Evolutionary conservation across 2,113 vertebrate genomes (phyloP).

Genomic region (Cathartes aura): DNA sequence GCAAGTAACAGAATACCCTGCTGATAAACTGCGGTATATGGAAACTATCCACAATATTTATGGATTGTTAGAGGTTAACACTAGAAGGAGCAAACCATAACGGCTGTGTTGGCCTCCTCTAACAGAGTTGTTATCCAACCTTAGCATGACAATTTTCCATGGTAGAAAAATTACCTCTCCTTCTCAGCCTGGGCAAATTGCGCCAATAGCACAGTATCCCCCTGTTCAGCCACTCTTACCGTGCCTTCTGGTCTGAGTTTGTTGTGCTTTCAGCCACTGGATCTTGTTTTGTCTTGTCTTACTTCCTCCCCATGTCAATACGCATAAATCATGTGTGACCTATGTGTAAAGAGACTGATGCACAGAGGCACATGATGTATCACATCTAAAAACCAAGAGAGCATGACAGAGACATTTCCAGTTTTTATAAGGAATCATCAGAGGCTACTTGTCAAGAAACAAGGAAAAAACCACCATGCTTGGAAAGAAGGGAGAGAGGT

Average conservation of each 20-base stretch:
- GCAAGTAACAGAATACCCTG: neutral
- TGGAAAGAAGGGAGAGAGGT: neutral
- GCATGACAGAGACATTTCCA: neutral
- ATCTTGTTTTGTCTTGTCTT: neutral
- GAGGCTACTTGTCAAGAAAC: neutral
- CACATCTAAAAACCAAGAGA: neutral
- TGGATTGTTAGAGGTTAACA: neutral
- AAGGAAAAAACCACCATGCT: rapidly evolving
- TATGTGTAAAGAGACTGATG: neutral
- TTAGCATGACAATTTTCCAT: neutral
- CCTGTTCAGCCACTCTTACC: neutral
- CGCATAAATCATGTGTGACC: neutral
- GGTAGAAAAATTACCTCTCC: neutral
- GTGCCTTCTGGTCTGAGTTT: neutral
- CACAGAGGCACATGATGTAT: neutral
- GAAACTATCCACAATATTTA: neutral
- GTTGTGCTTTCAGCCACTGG: neutral
- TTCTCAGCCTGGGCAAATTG: neutral
- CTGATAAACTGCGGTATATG: neutral
- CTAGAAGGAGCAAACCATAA: neutral
- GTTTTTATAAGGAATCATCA: neutral
- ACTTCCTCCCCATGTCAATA: neutral
- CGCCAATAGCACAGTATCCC: neutral
- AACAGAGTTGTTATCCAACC: neutral
- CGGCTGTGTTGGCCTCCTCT: neutral